Conservation (phyloP, 1,140 invertebrate species). For the Mercenaria mercenaria region DNA sequence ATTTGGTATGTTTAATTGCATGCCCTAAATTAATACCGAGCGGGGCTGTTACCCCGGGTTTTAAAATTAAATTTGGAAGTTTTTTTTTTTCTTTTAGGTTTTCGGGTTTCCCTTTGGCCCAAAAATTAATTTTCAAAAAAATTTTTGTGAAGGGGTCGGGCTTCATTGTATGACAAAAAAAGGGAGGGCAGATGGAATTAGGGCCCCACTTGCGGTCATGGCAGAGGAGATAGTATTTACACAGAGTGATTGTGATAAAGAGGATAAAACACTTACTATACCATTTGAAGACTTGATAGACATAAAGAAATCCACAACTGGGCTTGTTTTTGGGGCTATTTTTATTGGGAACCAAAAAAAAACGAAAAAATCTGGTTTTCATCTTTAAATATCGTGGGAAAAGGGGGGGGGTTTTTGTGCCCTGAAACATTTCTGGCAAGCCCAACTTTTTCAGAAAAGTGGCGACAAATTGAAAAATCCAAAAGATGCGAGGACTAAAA, state of each 20-base stretch:
- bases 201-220: constrained; percentile 44
- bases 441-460: constrained; percentile 15
- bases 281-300: constrained; percentile 46
- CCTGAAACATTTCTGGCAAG: constrained; percentile 66
- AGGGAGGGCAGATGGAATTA: constrained; percentile 51
- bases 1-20: too few relatives aligned
- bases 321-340: constrained; percentile 65
- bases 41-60: too few relatives aligned
- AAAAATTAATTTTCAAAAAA: too few relatives aligned
- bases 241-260: not conserved
- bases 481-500: constrained; percentile 9
- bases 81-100: too few relatives aligned
- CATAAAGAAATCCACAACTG: constrained; percentile 64
- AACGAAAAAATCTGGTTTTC: constrained; percentile 68
- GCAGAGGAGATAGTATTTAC: constrained; percentile 33
- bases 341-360: constrained; percentile 32
- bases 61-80: too few relatives aligned
- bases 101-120: too few relatives aligned
- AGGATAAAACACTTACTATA: constrained; percentile 5
- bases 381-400: constrained; percentile 65
- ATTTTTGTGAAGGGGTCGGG: constrained; percentile 53
- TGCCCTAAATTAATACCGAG: too few relatives aligned
- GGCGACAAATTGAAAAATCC: not conserved
- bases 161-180: constrained; percentile 56
- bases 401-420: constrained; percentile 36